These are phyloP conservation scores for Melanerpes formicivorus DNA, from an alignment of 2,113 vertebrate genomes.

Conservation along the genomic window DNA sequence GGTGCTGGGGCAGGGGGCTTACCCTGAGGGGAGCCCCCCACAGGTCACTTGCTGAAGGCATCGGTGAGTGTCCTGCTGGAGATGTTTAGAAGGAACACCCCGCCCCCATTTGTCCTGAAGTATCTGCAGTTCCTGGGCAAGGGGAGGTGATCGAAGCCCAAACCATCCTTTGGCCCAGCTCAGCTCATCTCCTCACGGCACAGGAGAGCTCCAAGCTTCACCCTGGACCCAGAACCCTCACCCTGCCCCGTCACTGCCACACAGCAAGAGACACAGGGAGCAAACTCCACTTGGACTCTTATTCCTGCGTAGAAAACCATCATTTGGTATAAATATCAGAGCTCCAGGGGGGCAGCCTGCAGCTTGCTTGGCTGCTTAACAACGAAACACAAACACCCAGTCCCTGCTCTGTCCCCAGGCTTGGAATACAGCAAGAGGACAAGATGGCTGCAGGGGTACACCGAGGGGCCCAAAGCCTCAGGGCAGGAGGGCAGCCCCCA, in stretches of 20 bases:
- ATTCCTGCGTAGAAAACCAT: not conserved
- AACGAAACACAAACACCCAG: not conserved
- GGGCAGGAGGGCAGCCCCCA: not conserved
- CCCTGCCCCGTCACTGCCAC: not conserved
- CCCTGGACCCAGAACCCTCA: no score
- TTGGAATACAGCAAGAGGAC: not conserved
- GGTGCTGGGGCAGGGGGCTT: not conserved
- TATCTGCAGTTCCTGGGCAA: not conserved
- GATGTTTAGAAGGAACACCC: not conserved
- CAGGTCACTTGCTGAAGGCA: not conserved
- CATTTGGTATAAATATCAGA: not conserved
- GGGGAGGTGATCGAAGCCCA: not conserved
- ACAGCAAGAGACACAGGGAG: not conserved
- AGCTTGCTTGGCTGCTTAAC: not conserved
- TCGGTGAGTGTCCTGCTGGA: accelerated
- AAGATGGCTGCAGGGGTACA: not conserved
- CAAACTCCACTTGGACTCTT: not conserved
- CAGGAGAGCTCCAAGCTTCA: not conserved
- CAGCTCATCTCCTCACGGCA: not conserved
- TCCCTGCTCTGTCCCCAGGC: accelerated
- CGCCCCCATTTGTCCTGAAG: not conserved
- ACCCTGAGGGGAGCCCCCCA: not conserved
- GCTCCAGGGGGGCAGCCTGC: not conserved
- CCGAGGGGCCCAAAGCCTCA: not conserved
- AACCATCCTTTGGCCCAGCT: not conserved